phyloP scores from a whole-genome alignment of 2,888 invertebrate species.

The Physocephala rufipes region DNA sequence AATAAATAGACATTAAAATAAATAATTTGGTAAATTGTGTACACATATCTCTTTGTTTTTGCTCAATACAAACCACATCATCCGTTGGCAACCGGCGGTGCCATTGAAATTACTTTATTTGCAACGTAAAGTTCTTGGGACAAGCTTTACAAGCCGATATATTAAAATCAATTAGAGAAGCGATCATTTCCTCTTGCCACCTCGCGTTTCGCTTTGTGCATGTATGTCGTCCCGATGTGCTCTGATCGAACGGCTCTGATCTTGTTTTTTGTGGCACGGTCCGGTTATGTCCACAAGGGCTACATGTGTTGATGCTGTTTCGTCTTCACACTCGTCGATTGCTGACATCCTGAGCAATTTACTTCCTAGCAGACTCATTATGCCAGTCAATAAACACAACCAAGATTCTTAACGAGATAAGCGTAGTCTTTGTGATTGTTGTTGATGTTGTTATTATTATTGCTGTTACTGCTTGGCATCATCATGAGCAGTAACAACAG shows the following conservation, averaged over 20 bases:
- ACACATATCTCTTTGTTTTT: too few species aligned
- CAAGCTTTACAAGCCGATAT: constrained; percentile 14
- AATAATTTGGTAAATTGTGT: too few species aligned
- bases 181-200: too few species aligned
- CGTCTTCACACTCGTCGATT: constrained; percentile 14
- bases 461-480: background rate
- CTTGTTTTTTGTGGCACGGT: background rate
- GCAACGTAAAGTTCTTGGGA: background rate
- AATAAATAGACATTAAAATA: too few species aligned
- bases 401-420: constrained; percentile 20
- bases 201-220: too few species aligned
- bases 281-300: background rate
- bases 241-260: too few species aligned
- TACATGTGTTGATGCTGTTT: background rate
- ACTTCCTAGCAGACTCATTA: constrained; percentile 19
- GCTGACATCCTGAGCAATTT: constrained; percentile 10
- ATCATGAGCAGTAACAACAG: constrained; percentile 5
- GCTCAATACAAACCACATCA: too few species aligned
- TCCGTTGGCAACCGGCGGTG: too few species aligned
- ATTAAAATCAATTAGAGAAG: constrained; percentile 18
- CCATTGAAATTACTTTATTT: background rate
- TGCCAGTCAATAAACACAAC: constrained; percentile 18
- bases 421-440: constrained; percentile 11
- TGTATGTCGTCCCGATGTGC: background rate
- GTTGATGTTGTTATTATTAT: background rate